Conservation (phyloP, 2,113 vertebrate genomes). For the Chamaea fasciata region DNA sequence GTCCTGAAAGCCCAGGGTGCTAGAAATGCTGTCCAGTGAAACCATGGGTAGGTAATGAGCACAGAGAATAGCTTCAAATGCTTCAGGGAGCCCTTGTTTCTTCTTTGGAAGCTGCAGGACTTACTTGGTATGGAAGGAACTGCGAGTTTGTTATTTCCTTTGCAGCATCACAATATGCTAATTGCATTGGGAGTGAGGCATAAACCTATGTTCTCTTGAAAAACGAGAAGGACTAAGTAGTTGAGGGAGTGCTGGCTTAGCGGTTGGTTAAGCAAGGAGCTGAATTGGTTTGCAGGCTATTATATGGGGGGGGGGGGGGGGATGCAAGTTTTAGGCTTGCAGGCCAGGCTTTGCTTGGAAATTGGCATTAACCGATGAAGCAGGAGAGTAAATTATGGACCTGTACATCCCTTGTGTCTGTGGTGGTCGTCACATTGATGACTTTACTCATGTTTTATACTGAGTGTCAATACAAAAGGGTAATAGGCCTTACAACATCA, state of each 20-base stretch:
- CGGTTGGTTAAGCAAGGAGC: neutral
- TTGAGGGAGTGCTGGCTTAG: conserved; percentile 10
- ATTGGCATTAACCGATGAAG: neutral
- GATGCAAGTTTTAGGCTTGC: neutral
- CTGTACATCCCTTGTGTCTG: neutral
- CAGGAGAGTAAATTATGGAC: neutral
- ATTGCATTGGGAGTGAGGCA: neutral
- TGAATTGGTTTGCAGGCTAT: neutral
- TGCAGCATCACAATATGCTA: neutral
- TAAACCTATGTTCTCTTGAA: neutral
- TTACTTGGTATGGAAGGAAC: neutral
- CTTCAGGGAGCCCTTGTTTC: neutral
- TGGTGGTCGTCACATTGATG: neutral
- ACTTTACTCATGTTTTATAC: neutral
- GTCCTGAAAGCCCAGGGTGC: neutral
- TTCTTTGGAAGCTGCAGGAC: neutral
- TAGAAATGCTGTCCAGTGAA: neutral
- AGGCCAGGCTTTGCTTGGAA: neutral
- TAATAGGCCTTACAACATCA: neutral
- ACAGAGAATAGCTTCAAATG: neutral
- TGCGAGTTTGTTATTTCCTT: neutral
- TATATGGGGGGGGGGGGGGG: neutral
- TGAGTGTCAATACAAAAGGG: neutral
- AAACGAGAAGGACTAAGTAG: neutral
- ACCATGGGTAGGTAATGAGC: neutral